Base-by-base conservation (phyloP, 1,140 invertebrate species). In the Tetramorium alpestre region DNA sequence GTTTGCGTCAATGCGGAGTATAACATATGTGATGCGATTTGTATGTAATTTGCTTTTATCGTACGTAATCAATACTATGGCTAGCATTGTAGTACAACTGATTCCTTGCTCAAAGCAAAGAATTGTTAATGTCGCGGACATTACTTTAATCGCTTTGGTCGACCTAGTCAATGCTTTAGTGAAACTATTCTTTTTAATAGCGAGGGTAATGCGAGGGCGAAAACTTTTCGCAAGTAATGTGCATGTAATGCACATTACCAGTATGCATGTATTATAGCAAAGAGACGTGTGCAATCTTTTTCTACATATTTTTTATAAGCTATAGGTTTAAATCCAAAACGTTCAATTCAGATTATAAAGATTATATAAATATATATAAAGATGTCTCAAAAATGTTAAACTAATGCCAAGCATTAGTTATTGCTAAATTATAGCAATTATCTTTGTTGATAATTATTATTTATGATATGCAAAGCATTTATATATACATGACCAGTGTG, bases 391-490 rank as follows among this genome's bases (percentile, higher is more conserved):
- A 82, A 73, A 54, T 73, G 54, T 82, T 82, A 22, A 82, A 47
- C 67, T 82, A 82, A 72, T 73, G 80, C 65, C n/a, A 58, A 82
- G 51, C 25, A 82, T 58, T 81, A 69, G 65, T 47, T 70, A 56
- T 72, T 72, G 11, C 62, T 41, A 41, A 81, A 56, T 54, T 47
- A 82, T 44, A 56, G 7, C 22, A 58, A 82, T 64, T 64, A 62
- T 82, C 25, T 82, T 16, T 82, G 80, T 73, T 80, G 69, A n/a
- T 81, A 54, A 44, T 70, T 70, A 82, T 82, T 73, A 73, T 82
- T 82, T 82, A 3, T 72, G 62, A 72, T 47, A 70, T 72, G 16
- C 3, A 33, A 51, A 80, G n/a, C 18, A 78, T 51, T 80, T 80
- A 69, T 69, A 76, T 28, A 76, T 54, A 25, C 44, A 10, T 56